phyloP scores from a whole-genome alignment of 2,113 vertebrate genomes.

The Fregetta grallaria region DNA sequence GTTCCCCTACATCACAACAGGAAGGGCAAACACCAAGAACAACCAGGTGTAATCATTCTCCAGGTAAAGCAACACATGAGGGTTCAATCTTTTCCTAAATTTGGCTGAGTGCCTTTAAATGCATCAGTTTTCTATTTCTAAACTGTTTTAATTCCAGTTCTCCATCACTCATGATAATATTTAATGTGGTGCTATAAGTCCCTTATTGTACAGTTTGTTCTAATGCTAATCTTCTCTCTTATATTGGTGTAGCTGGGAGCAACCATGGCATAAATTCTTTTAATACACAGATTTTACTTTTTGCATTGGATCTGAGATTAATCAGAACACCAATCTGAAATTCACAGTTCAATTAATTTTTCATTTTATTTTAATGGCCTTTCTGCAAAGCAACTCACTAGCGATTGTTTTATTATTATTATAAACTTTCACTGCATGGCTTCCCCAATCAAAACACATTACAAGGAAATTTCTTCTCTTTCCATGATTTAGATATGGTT shows the following conservation, averaged over 20 bases:
- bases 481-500: not conserved
- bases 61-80: not conserved
- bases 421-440: conserved; percentile 7
- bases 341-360: conserved; percentile 47
- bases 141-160: conserved; percentile 10
- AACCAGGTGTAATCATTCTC: not conserved
- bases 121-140: not conserved
- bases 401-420: conserved; percentile 4
- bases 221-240: not conserved
- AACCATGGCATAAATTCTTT: not conserved
- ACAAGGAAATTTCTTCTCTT: not conserved
- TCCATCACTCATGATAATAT: not conserved
- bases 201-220: not conserved
- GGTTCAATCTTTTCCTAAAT: not conserved
- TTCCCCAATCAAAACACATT: conserved; percentile 11
- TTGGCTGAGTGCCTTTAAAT: conserved; percentile 14
- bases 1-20: not conserved
- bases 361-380: conserved; percentile 41
- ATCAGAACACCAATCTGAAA: not conserved
- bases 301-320: not conserved
- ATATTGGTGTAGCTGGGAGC: not conserved
- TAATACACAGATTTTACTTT: not conserved
- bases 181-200: not conserved
- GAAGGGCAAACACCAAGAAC: not conserved
- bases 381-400: not conserved